Evolutionary conservation across 2,797 vertebrate species (phyloP).

Genomic region (Oreochromis grahami): DNA sequence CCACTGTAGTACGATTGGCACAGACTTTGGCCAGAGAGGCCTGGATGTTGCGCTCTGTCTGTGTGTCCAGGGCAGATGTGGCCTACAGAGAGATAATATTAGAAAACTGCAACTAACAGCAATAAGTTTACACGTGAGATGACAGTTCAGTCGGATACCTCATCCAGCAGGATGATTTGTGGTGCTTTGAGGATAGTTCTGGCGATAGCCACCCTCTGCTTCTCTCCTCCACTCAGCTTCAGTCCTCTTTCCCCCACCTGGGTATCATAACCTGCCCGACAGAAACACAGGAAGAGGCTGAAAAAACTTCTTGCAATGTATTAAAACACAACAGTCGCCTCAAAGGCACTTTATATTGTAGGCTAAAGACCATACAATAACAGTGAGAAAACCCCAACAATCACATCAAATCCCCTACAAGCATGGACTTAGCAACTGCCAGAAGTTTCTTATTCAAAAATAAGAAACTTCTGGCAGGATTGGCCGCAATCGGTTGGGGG

Average conservation of each 20-base stretch:
- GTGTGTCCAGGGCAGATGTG: conserved; percentile 91
- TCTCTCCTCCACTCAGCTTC: conserved; percentile 96
- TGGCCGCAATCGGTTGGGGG: neutral
- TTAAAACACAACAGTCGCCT: neutral
- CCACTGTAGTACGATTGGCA: conserved; percentile 84
- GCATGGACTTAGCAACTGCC: fast-evolving
- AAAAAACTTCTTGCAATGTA: neutral
- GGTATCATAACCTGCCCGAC: conserved; percentile 83
- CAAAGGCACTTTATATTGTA: neutral
- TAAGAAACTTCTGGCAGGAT: neutral
- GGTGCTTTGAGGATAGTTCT: conserved; percentile 95
- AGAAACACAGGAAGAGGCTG: fast-evolving
- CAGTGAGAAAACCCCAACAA: neutral
- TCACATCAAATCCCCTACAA: neutral
- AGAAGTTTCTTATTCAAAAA: neutral
- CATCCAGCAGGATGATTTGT: conserved; percentile 89
- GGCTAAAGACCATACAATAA: fast-evolving
- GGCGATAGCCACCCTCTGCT: conserved; percentile 94
- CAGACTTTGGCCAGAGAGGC: conserved; percentile 91
- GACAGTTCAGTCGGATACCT: conserved; percentile 70
- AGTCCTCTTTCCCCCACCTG: conserved; percentile 93
- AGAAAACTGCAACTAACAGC: neutral
- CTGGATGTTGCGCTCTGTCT: conserved; percentile 95
- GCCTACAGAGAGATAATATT: conserved; percentile 73
- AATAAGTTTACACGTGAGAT: fast-evolving